These are phyloP conservation scores for Caerostris darwini DNA, from an alignment of 1,140 invertebrate species.

Conservation along the genomic window DNA sequence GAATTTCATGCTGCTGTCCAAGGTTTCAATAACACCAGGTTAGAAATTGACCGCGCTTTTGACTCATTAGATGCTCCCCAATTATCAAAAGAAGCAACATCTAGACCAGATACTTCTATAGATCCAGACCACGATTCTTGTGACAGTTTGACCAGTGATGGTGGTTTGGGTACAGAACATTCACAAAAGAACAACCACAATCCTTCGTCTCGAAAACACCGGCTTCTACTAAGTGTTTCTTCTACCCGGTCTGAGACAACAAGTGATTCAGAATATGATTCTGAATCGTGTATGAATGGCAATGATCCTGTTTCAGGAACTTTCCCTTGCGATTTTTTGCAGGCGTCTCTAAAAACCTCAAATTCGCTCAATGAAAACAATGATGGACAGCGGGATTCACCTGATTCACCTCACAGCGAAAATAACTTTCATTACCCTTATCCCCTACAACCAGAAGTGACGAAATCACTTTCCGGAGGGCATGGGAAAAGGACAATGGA, in stretches of 20 bases:
- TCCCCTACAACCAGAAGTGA: constrained; percentile 17
- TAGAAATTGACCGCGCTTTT: constrained; percentile 15
- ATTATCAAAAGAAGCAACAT: background rate
- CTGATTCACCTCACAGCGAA: constrained; percentile 31
- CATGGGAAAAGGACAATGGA: constrained; percentile 86
- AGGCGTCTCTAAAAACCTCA: constrained; percentile 49
- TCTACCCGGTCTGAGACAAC: constrained; percentile 65
- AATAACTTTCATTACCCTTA: constrained; percentile 57
- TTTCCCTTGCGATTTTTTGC: constrained; percentile 67
- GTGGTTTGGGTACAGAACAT: constrained; percentile 31
- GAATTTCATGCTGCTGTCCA: constrained; percentile 41
- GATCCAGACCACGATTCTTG: constrained; percentile 68
- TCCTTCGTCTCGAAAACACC: constrained; percentile 65
- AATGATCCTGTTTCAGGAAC: constrained; percentile 29
- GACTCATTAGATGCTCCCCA: constrained; percentile 41
- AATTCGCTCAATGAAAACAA: constrained; percentile 29
- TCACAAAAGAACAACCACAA: constrained; percentile 15
- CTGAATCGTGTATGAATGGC: constrained; percentile 80
- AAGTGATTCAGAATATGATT: constrained; percentile 75
- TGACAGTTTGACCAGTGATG: constrained; percentile 73
- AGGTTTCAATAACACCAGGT: constrained; percentile 5
- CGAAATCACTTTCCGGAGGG: constrained; percentile 31
- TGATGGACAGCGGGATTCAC: constrained; percentile 36
- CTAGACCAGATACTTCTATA: constrained; percentile 42
- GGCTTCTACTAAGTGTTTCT: constrained; percentile 71